These are phyloP conservation scores for Heliconius eleuchia DNA, from an alignment of 1,140 invertebrate species.

Conservation along the genomic window DNA sequence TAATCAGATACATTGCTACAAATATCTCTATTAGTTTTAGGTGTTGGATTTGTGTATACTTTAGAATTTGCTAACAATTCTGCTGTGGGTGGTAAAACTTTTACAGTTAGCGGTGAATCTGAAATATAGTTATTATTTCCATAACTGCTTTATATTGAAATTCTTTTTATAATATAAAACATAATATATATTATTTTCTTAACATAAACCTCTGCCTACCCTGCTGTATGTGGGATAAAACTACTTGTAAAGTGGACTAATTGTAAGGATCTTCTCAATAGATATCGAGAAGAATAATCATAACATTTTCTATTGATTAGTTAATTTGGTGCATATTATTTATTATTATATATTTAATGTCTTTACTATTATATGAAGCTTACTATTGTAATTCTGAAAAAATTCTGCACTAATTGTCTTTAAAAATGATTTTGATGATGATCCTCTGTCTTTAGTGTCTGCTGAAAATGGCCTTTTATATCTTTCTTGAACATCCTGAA, in stretches of 20 bases:
- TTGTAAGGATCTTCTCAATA: too few relatives aligned
- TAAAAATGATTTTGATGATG: constrained; percentile 64
- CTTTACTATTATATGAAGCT: background rate
- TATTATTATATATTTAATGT: background rate
- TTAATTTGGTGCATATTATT: background rate
- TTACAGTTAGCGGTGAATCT: constrained; percentile 60
- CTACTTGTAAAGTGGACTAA: too few relatives aligned
- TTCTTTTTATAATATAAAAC: too few relatives aligned
- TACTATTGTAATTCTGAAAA: constrained; percentile 67
- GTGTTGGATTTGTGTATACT: constrained; percentile 34
- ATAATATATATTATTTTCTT: too few relatives aligned
- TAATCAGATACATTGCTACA: constrained; percentile 78
- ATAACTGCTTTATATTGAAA: background rate
- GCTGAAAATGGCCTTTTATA: constrained; percentile 76
- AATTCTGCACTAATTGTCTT: constrained; percentile 68
- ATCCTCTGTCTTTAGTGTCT: constrained; percentile 67
- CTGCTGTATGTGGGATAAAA: too few relatives aligned
- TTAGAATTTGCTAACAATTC: constrained; percentile 58
- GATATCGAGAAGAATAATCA: too few relatives aligned
- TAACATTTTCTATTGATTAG: too few relatives aligned
- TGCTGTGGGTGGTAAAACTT: constrained; percentile 65
- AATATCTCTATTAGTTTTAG: constrained; percentile 54
- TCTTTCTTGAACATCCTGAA: constrained; percentile 70
- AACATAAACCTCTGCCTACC: too few relatives aligned
- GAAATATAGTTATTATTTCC: constrained; percentile 14